Evolutionary conservation across 2,888 invertebrate genomes (phyloP), one percentile per base, ranked within the genome.

Genomic region (Leucania comma): DNA sequence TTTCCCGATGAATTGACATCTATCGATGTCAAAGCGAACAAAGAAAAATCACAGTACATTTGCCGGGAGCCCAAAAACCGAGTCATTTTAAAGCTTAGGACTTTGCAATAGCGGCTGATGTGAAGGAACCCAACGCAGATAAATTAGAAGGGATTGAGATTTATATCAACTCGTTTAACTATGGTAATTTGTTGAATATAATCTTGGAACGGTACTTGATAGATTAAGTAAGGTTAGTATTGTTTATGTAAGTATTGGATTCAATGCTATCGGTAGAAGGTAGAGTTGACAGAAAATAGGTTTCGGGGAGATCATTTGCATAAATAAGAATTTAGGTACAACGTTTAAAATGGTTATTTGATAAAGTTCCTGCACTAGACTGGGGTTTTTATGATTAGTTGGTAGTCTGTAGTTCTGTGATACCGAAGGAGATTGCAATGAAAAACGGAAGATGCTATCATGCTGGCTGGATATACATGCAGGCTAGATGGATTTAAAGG

Each of bases 1-100:
- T 90, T 89, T 90, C 88, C 86, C 88, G 86, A 88, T 90, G 89
- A 91, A 92, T 91, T 92, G 92, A 91, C 91, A 91, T 91, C 91
- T 83, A 91, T 91, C 89, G 90, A 90, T 86, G 88, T 91, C 91
- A 86, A 72, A 65, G 69, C 84, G 89, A 90, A 92, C 92, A 93
- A 88, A 89, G 88, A 86, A 82, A 89, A 89, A 88, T 88, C 87
- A 88, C 86, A 87, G 89, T 87, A 88, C 87, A 89, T 90, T 91
- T 89, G 80, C 72, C 67, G 68, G 73, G 73, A 84, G 78, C 71
- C 78, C 82, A 83, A 81, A 85, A 86, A 84, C 77, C 85, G 76
- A 73, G 74, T 81, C 72, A 84, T 87, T 88, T 86, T 85, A 84
- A 89, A 83, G 85, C 85, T 85, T 84, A 78, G 58, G 77, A 70